Conservation (phyloP, 2,797 vertebrate species). For the Garrulus glandarius region DNA sequence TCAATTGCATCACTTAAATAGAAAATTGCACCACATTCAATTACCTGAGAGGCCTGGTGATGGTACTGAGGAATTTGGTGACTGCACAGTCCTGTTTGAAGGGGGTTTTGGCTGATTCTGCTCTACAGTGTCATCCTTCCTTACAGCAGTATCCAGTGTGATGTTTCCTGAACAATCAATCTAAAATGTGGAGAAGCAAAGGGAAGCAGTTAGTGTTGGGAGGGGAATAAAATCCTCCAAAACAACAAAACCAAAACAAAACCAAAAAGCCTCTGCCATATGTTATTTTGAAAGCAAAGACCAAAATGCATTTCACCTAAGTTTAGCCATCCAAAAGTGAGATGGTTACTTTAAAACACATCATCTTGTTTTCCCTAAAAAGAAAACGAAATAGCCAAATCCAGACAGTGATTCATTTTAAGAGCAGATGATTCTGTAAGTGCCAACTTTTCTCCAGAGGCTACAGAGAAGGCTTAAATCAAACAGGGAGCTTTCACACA, state of each 20-base stretch:
- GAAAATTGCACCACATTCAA: neutral
- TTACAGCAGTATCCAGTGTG: slow-evolving; percentile 71
- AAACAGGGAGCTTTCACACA: neutral
- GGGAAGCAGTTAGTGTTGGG: neutral
- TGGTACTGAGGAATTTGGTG: slow-evolving; percentile 80
- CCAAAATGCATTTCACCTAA: neutral
- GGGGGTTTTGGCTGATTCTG: slow-evolving; percentile 72
- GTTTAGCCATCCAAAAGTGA: neutral
- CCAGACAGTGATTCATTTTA: neutral
- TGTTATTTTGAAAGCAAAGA: neutral
- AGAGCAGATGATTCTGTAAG: neutral
- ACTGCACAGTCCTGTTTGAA: slow-evolving; percentile 77
- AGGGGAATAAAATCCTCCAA: accelerated
- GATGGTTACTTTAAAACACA: neutral
- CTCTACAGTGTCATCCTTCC: slow-evolving; percentile 66
- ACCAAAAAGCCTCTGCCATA: neutral
- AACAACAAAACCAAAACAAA: neutral
- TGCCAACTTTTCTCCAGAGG: neutral
- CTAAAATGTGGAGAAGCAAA: slow-evolving; percentile 23
- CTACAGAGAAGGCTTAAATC: neutral
- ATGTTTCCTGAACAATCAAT: slow-evolving; percentile 80
- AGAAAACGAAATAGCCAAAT: neutral
- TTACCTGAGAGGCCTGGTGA: slow-evolving; percentile 79
- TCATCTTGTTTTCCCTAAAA: neutral
- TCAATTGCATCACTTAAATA: neutral